Percentiles rank a stretch among this genome's conserved stretches.
Conservation (phyloP, 2,113 vertebrate species). For the Paramisgurnus dabryanus region DNA sequence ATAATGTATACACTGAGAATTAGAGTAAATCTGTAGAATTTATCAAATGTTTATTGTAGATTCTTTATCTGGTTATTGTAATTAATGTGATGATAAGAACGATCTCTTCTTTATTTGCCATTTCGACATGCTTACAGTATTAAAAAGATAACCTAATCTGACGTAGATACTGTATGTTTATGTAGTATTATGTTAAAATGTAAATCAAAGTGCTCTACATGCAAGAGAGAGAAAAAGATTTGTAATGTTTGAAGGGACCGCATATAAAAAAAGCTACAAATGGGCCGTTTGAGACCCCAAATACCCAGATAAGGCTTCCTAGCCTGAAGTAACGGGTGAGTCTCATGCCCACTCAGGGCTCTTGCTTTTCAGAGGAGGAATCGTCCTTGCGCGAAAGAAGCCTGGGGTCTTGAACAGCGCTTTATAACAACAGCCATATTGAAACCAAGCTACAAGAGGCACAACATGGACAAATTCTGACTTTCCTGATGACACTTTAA, state of each 20-base stretch:
- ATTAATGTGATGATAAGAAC: conserved; percentile 49
- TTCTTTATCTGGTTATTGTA: conserved; percentile 52
- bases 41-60: conserved; percentile 46
- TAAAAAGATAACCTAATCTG: conserved; percentile 31
- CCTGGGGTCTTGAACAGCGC: conserved; percentile 33
- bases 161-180: conserved; percentile 15
- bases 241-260: background rate
- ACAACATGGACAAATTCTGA: conserved; percentile 21
- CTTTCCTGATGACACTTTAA: conserved; percentile 13
- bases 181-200: conserved; percentile 51
- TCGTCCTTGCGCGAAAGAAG: conserved; percentile 10
- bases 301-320: conserved; percentile 31
- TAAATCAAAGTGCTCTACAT: conserved; percentile 53
- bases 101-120: conserved; percentile 39
- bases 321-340: conserved; percentile 32
- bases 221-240: background rate
- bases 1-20: conserved; percentile 47
- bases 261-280: conserved; percentile 3
- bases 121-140: conserved; percentile 32
- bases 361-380: conserved; percentile 43
- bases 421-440: conserved; percentile 49
- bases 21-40: conserved; percentile 49
- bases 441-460: conserved; percentile 28
- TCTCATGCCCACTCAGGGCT: conserved; percentile 51
- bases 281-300: conserved; percentile 31